A percentile compares a stretch with the other conserved stretches of the same genome.
These are phyloP conservation scores for Syndactyla subalaris DNA, from an alignment of 2,797 vertebrate genomes.

Conservation along the genomic window DNA sequence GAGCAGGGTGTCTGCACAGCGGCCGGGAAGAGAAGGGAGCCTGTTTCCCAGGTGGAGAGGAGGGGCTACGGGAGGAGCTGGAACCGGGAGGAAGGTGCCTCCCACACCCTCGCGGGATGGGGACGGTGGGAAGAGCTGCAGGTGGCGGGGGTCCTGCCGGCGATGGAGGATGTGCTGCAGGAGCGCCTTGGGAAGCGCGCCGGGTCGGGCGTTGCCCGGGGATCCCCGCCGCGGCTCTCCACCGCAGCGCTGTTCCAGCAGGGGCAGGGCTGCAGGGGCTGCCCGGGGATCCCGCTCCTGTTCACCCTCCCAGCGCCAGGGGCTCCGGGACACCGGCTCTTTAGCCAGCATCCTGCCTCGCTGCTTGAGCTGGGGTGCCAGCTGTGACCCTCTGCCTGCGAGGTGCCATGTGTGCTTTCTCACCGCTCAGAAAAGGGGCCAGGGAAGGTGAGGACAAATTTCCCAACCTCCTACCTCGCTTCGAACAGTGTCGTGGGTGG, in stretches of 20 bases:
- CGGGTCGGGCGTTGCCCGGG: not conserved
- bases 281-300: not conserved
- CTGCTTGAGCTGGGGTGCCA: not conserved
- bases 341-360: not conserved
- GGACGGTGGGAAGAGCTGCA: not conserved
- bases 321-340: not conserved
- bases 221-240: not conserved
- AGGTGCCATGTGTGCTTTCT: too few species aligned
- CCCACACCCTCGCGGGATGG: not conserved
- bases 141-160: not conserved
- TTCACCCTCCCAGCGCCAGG: not conserved
- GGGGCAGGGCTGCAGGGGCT: not conserved
- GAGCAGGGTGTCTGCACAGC: slow-evolving; percentile 75
- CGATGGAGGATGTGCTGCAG: not conserved
- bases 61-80: slow-evolving; percentile 32
- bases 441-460: not conserved
- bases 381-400: not conserved
- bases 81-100: not conserved
- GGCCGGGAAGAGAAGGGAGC: slow-evolving; percentile 65
- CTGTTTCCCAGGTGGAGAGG: slow-evolving; percentile 74
- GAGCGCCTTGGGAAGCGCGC: too few species aligned
- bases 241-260: not conserved
- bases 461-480: not conserved
- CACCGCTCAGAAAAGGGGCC: not conserved
- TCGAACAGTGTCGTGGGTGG: not conserved